These are phyloP conservation scores for Papilio dardanus DNA, from an alignment of 1,140 invertebrate genomes.

Conservation along the genomic window DNA sequence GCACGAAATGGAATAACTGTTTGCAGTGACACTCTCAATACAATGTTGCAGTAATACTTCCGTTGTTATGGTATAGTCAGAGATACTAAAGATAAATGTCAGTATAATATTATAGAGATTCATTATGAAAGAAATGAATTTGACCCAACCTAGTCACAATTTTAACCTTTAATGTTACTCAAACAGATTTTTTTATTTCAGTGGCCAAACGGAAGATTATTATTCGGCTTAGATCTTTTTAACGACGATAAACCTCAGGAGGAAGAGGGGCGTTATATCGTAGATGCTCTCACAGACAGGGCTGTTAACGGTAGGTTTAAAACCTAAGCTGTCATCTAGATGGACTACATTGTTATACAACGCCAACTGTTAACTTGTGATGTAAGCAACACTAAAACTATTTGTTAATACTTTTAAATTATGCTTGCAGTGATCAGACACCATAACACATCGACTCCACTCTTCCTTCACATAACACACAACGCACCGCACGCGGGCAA, in stretches of 20 bases:
- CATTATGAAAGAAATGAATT: too few species aligned
- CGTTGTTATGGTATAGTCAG: background rate
- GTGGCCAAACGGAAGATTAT: conserved; percentile 64
- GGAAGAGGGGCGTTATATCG: conserved; percentile 85
- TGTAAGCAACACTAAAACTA: conserved; percentile 8
- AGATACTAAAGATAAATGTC: background rate
- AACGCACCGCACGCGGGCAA: conserved; percentile 73
- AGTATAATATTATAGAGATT: too few species aligned
- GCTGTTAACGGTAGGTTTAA: conserved; percentile 81
- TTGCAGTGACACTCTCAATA: background rate
- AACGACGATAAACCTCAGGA: conserved; percentile 84
- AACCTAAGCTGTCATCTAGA: background rate
- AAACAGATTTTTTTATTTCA: conserved; percentile 44
- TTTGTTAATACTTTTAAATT: background rate
- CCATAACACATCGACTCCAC: conserved; percentile 60
- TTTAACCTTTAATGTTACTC: too few species aligned
- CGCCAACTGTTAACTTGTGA: background rate
- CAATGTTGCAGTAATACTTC: background rate
- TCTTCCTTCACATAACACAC: conserved; percentile 70
- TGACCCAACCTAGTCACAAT: too few species aligned
- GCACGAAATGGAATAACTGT: background rate
- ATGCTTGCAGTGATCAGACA: conserved; percentile 60
- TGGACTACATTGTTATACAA: background rate
- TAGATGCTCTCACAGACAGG: conserved; percentile 89
- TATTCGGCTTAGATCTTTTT: conserved; percentile 86